Base-by-base conservation (phyloP, 1,140 invertebrate genomes). In the Agraylea sexmaculata region DNA sequence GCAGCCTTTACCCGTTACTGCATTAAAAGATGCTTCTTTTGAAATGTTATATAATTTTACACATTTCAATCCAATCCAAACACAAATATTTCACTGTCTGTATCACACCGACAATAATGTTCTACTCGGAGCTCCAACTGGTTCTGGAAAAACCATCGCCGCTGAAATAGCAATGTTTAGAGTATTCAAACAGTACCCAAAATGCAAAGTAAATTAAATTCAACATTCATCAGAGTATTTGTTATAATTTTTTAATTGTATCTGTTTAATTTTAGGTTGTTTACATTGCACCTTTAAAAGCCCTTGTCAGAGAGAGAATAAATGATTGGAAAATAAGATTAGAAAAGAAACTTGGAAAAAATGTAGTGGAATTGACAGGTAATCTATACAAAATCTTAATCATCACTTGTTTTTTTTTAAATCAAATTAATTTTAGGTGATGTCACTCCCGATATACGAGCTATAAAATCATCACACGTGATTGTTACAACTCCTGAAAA, bases 401-500 rank as follows among this genome's bases (percentile, higher is more conserved):
- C n/a, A n/a, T n/a, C 20, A 39, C 19, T 29, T 12, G 29, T 16
- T 4, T 19, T n/a, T n/a, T 5, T 19, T n/a, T 35, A 10, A 18
- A 12, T 35, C 17, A 35, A 35, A 17, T 17, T 19, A 35, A 35
- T 35, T 22, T 5, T 36, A 67, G 65, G 83, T 50, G 96, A 99
- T 66, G 83, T 94, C 1, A 85, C 89, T 0, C 96, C 96, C 1
- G 92, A 96, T 62, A 78, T 88, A 34, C 68, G 77, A 50, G 81
- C 89, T 1, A 89, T 99, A 40, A 68, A 75, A 0, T 71, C 62
- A 34, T 81, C 94, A 1, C 80, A 89, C 55, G 78, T 99, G 1
- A 97, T 99, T 49, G 89, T 99, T 1, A 98, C 94, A 2, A 99
- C 95, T 1, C 95, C 95, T 0, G 95, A 99, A 65, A 99, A 99